phyloP scores from a whole-genome alignment of 1,140 invertebrate genomes.

The Odontomachus brunneus region DNA sequence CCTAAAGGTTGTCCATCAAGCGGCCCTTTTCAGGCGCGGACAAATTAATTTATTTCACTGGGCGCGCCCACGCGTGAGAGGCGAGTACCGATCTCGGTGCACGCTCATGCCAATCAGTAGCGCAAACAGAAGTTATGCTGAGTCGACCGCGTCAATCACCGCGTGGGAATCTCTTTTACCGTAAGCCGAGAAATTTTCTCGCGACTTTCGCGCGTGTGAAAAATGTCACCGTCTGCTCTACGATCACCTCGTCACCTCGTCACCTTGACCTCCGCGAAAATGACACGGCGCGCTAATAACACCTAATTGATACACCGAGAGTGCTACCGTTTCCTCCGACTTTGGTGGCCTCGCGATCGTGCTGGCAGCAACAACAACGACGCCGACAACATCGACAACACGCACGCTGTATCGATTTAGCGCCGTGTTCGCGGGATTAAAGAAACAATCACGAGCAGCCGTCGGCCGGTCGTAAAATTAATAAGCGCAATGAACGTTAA shows the following conservation, averaged over 20 bases:
- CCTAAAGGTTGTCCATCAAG: slow-evolving; percentile 58
- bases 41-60: slow-evolving; percentile 71
- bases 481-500: slow-evolving; percentile 76
- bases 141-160: slow-evolving; percentile 56
- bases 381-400: neutral
- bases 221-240: no score
- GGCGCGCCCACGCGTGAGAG: slow-evolving; percentile 52
- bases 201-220: no score
- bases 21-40: slow-evolving; percentile 64
- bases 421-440: slow-evolving; percentile 14
- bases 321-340: neutral
- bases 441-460: slow-evolving; percentile 59
- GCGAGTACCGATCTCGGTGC: slow-evolving; percentile 10
- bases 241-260: no score
- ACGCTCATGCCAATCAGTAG: slow-evolving; percentile 68
- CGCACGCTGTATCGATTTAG: slow-evolving; percentile 9
- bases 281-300: no score
- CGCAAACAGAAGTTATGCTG: slow-evolving; percentile 69
- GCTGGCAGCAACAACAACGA: neutral
- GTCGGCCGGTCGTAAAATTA: slow-evolving; percentile 71
- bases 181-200: neutral
- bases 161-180: slow-evolving; percentile 43
- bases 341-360: neutral
- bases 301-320: no score
- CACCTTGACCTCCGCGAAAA: no score